Evolutionary conservation across 2,888 invertebrate species (phyloP).

Genomic region (Phyto melanocephala): DNA sequence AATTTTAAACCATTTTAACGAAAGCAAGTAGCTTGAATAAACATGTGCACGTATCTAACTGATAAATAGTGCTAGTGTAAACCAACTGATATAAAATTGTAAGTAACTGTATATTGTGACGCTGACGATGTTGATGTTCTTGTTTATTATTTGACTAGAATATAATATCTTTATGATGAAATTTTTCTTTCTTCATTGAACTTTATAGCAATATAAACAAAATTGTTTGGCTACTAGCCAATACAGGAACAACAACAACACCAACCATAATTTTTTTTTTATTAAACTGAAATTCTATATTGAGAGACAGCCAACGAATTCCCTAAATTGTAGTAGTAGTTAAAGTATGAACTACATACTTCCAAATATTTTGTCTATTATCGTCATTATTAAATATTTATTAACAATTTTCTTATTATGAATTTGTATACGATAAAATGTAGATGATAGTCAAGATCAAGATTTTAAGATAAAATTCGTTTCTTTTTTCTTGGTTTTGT

Average conservation of each 20-base stretch:
- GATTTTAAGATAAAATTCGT: background rate
- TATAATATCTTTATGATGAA: constrained; percentile 40
- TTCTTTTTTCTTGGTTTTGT: background rate
- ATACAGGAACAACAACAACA: constrained; percentile 6
- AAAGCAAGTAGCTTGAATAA: no score
- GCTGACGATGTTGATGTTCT: constrained; percentile 8
- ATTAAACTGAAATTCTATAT: background rate
- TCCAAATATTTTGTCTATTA: constrained; percentile 28
- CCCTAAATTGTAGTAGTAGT: constrained; percentile 19
- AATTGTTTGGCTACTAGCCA: constrained; percentile 62
- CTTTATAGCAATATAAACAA: constrained; percentile 58
- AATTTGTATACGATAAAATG: constrained; percentile 1
- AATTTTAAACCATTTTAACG: no score
- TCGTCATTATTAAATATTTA: constrained; percentile 48
- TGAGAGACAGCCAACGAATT: background rate
- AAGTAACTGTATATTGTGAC: background rate
- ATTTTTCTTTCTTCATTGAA: constrained; percentile 21
- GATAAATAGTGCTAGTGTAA: constrained; percentile 16
- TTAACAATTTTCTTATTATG: constrained; percentile 15
- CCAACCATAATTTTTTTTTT: no score
- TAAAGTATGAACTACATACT: background rate
- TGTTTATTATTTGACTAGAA: constrained; percentile 38
- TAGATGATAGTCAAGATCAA: constrained; percentile 18
- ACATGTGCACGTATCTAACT: no score
- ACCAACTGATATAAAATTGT: background rate